Base-by-base conservation (phyloP, 2,797 vertebrate species). In the Spinus olivaceus region DNA sequence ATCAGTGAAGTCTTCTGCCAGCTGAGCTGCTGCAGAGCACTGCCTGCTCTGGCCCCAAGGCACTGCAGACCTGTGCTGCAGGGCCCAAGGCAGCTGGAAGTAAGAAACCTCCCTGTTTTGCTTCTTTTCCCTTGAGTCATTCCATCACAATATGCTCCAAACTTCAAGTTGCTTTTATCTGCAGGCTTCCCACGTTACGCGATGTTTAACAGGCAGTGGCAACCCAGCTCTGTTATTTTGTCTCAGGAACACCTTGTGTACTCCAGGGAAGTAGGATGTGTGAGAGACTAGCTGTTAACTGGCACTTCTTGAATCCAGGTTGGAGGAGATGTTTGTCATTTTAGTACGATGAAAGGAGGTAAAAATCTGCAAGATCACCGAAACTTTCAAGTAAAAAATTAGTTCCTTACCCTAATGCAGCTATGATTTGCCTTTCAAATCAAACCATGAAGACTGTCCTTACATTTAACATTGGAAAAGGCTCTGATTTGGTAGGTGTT, bases 251-350 rank as follows among this genome's bases (percentile, higher is more conserved):
- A 94, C 92, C 91, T 95, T 93, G 79, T 78, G 76, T 83, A 21
- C 2, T 0, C 59, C 82, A 32, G 81, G 54, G 44, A 93, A 92
- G 94, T 94, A 88, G 91, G 86, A 93, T 86, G 95, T 93, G 94
- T 89, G 90, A 95, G 95, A 92, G 91, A 89, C 90, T 44, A 88
- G 88, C 84, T 91, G 96, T 69, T 90, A 95, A 91, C 18, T 89
- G 69, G 37, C 63, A 59, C 72, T 82, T 93, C 89, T 95, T 1
- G 5, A 91, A 59, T 57, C 61, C 79, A 94, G 86, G 91, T 74
- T 94, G 88, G 49, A 66, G 41, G 85, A 87, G 65, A 54, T 22
- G 77, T 61, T 71, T 79, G 59, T 81, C 70, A 37, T 61, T 93
- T 85, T 87, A 72, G 37, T 56, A 65, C 3, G 37, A 83, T 72